A percentile compares a stretch with the other conserved stretches of the same genome.
phyloP scores from a whole-genome alignment of 2,888 invertebrate genomes.

The Cephus nigrinus region DNA sequence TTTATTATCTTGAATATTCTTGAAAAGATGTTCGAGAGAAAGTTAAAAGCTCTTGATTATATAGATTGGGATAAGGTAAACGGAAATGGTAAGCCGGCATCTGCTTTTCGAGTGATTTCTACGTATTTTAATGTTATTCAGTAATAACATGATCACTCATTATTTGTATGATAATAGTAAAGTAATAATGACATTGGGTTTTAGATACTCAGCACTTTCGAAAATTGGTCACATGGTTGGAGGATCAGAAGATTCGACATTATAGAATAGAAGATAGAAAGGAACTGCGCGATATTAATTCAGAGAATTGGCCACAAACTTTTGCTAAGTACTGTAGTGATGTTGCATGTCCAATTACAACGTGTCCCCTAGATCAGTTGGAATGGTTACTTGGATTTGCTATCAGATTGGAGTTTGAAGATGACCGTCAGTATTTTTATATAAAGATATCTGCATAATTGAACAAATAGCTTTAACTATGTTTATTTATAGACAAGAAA shows the following conservation, averaged over 20 bases:
- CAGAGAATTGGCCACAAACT: conserved; percentile 76
- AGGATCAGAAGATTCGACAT: conserved; percentile 91
- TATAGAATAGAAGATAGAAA: conserved; percentile 86
- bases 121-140: background rate
- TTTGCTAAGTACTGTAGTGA: conserved; percentile 81
- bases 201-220: conserved; percentile 81
- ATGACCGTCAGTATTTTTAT: conserved; percentile 72
- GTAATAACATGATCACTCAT: background rate
- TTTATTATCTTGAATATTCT: no score
- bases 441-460: conserved; percentile 7
- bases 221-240: conserved; percentile 88
- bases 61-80: conserved; percentile 79
- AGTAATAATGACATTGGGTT: background rate
- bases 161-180: background rate
- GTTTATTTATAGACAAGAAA: conserved; percentile 72
- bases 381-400: conserved; percentile 91
- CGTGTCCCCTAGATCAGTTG: conserved; percentile 75
- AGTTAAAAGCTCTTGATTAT: conserved; percentile 82
- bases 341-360: conserved; percentile 78
- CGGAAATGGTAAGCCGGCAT: conserved; percentile 72
- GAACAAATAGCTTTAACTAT: background rate
- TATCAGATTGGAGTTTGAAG: conserved; percentile 84
- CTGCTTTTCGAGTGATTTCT: conserved; percentile 11
- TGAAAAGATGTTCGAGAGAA: conserved; percentile 79
- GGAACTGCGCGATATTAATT: conserved; percentile 76